Evolutionary conservation across 2,888 invertebrate genomes (phyloP).

Genomic region (Eudasyphora cyanicolor): DNA sequence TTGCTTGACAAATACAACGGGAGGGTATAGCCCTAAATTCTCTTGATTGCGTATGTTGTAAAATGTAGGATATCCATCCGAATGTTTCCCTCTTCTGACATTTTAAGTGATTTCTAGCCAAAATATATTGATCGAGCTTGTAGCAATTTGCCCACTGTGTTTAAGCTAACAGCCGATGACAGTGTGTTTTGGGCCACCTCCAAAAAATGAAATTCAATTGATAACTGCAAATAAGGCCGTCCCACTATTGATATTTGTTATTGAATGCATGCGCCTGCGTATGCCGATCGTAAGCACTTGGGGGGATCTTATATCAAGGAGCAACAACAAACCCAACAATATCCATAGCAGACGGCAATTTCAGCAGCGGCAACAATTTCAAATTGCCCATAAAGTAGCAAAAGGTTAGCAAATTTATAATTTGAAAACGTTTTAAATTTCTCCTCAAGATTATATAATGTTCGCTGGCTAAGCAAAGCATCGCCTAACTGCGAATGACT

Average conservation of each 20-base stretch:
- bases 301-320: conserved; percentile 54
- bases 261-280: conserved; percentile 51
- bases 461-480: conserved; percentile 6
- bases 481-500: background rate
- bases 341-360: background rate
- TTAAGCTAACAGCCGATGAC: conserved; percentile 39
- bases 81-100: no score
- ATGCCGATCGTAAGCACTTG: conserved; percentile 35
- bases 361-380: conserved; percentile 3
- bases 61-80: no score
- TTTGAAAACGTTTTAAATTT: conserved; percentile 66
- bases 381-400: conserved; percentile 40
- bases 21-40: no score
- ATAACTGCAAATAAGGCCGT: conserved; percentile 49
- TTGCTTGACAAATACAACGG: no score
- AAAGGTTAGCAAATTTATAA: conserved; percentile 65
- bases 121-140: no score
- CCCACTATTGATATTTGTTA: conserved; percentile 30
- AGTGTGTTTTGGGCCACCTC: conserved; percentile 54
- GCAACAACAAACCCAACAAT: conserved; percentile 45
- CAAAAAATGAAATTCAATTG: conserved; percentile 54
- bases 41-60: no score
- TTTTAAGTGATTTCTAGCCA: no score
- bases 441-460: conserved; percentile 61
- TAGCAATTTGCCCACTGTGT: conserved; percentile 36